phyloP scores from a whole-genome alignment of 2,797 vertebrate genomes.

The Amblyraja radiata region DNA sequence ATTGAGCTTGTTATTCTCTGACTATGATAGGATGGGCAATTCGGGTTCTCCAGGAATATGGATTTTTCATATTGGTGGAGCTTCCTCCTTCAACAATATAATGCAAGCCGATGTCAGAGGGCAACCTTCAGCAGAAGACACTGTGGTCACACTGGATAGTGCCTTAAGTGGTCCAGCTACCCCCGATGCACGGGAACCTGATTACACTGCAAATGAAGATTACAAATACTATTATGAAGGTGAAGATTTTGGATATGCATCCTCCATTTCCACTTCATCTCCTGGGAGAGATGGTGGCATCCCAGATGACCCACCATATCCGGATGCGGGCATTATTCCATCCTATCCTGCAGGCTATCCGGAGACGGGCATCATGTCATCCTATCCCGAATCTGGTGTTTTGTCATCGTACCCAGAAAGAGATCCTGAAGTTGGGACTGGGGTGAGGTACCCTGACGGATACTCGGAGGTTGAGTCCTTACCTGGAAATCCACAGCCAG shows the following conservation, averaged over 20 bases:
- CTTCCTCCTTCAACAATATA: slow-evolving; percentile 62
- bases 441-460: slow-evolving; percentile 34
- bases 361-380: slow-evolving; percentile 42
- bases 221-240: slow-evolving; percentile 45
- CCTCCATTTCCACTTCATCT: slow-evolving; percentile 39
- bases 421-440: slow-evolving; percentile 35
- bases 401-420: slow-evolving; percentile 31
- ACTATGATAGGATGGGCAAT: slow-evolving; percentile 70
- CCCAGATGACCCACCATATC: slow-evolving; percentile 35
- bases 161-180: slow-evolving; percentile 36
- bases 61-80: slow-evolving; percentile 81
- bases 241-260: slow-evolving; percentile 58
- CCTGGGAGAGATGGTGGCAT: not conserved
- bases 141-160: slow-evolving; percentile 41
- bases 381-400: slow-evolving; percentile 39
- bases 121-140: slow-evolving; percentile 45
- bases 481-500: slow-evolving; percentile 44
- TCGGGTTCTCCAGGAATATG: slow-evolving; percentile 75
- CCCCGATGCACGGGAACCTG: slow-evolving; percentile 49
- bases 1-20: not conserved
- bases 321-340: slow-evolving; percentile 36
- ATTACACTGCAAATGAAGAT: slow-evolving; percentile 54
- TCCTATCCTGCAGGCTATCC: slow-evolving; percentile 38
- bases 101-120: slow-evolving; percentile 56
- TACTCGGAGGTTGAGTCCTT: slow-evolving; percentile 45